phyloP scores from a whole-genome alignment of 1,140 invertebrate genomes.

The Polypedilum pembai region DNA sequence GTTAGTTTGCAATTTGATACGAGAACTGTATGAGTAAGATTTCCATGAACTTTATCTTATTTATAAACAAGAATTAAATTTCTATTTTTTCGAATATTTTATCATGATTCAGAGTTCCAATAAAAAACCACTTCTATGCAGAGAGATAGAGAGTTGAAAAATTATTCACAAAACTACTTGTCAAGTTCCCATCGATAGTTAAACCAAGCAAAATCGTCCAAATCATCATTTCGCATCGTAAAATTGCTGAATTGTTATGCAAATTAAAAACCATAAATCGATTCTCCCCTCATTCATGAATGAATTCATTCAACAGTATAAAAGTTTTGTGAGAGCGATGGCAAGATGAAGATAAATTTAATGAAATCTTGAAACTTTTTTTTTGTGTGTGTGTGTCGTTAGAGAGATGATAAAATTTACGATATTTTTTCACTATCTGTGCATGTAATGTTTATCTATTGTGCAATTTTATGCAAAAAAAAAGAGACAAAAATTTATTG shows the following conservation, averaged over 20 bases:
- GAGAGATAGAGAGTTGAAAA: no score
- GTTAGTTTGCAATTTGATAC: no score
- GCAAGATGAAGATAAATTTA: not conserved
- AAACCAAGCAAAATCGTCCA: not conserved
- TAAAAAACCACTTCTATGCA: no score
- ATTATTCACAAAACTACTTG: not conserved
- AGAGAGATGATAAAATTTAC: not conserved
- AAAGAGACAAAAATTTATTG: not conserved
- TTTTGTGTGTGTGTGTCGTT: no score
- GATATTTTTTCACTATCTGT: not conserved
- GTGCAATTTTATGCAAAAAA: not conserved
- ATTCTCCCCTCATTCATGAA: not conserved
- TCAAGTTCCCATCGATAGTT: not conserved
- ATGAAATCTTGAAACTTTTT: not conserved
- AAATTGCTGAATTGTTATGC: not conserved
- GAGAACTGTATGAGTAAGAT: no score
- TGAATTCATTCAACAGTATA: not conserved
- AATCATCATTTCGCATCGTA: not conserved
- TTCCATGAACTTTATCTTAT: no score
- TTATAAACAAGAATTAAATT: no score
- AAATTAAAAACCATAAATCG: slow-evolving; percentile 1
- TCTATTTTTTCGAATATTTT: no score
- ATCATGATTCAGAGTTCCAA: no score
- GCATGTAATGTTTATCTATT: slow-evolving; percentile 18
- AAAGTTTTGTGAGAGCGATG: not conserved